phyloP scores from a whole-genome alignment of 2,797 vertebrate species.

The Lepilemur septentrionalis region DNA sequence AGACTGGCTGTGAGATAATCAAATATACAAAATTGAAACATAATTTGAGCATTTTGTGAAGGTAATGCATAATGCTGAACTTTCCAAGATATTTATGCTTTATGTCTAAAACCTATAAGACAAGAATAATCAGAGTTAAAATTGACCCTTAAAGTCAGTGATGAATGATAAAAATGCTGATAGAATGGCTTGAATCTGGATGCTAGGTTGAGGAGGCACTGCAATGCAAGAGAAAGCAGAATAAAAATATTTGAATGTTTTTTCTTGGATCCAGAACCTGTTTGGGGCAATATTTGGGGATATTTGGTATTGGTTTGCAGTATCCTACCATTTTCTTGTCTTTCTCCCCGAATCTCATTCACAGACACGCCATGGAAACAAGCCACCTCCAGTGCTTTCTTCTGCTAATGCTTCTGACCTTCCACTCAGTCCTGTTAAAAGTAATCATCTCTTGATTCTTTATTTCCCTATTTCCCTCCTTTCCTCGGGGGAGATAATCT shows the following conservation, averaged over 20 bases:
- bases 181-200: neutral
- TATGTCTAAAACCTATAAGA: neutral
- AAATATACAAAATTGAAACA: neutral
- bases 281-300: neutral
- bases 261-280: neutral
- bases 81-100: conserved; percentile 15
- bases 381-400: accelerated
- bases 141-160: neutral
- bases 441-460: neutral
- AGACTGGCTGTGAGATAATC: neutral
- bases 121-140: conserved; percentile 28
- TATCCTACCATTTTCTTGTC: neutral
- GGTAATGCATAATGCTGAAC: neutral
- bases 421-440: neutral
- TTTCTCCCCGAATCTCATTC: neutral
- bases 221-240: neutral
- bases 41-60: neutral
- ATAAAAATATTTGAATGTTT: neutral
- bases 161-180: neutral
- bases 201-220: neutral
- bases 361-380: neutral
- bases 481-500: neutral
- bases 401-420: neutral
- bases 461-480: neutral
- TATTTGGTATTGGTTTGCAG: neutral